phyloP scores from a whole-genome alignment of 2,888 invertebrate species.

The Tipula vernalis region DNA sequence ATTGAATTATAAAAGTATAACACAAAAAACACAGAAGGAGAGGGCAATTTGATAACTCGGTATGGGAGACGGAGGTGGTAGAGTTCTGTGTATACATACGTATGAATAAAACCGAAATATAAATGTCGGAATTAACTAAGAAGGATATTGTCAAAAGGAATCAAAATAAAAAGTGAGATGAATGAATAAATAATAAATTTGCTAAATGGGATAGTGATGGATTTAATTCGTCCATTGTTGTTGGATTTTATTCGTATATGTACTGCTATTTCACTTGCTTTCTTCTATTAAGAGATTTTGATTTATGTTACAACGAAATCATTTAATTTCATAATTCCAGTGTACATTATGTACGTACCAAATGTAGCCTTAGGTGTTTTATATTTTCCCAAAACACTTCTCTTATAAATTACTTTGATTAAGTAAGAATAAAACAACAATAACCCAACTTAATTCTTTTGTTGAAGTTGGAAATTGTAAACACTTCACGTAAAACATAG shows the following conservation, averaged over 20 bases:
- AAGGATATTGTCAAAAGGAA: background rate
- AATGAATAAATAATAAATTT: background rate
- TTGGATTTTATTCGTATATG: background rate
- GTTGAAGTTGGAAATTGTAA: too few relatives aligned
- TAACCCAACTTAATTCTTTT: background rate
- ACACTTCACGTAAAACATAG: background rate
- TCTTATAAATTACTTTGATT: background rate
- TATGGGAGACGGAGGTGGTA: background rate
- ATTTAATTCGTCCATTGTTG: background rate
- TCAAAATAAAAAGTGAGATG: background rate
- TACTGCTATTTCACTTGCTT: background rate
- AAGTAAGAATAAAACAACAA: background rate
- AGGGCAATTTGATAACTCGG: background rate
- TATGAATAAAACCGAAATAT: background rate
- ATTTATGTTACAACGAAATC: background rate
- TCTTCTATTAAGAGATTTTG: background rate
- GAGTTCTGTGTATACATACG: background rate
- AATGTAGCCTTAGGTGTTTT: background rate
- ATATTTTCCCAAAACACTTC: background rate
- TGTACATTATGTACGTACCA: background rate
- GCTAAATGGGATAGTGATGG: background rate
- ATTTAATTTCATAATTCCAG: too few relatives aligned
- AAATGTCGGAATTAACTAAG: background rate
- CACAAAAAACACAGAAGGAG: too few relatives aligned
- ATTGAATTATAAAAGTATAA: background rate